These are phyloP conservation scores for Mionectes macconnelli DNA, from an alignment of 2,113 vertebrate genomes.

Conservation along the genomic window DNA sequence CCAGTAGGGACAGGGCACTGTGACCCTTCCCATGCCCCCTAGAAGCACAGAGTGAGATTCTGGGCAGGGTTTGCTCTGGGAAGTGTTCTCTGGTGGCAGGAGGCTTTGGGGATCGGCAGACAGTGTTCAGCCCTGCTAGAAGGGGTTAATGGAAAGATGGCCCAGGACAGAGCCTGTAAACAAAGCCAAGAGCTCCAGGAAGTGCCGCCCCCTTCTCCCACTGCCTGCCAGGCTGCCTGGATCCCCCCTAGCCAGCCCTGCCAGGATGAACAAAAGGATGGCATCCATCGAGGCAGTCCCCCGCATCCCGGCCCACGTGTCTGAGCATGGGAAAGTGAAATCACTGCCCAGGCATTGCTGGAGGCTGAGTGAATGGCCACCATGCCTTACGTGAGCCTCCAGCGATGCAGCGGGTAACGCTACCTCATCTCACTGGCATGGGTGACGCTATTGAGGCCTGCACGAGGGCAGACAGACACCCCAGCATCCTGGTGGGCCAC, in stretches of 20 bases:
- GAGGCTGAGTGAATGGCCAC: neutral
- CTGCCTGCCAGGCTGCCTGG: neutral
- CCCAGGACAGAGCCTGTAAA: neutral
- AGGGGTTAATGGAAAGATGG: conserved; percentile 19
- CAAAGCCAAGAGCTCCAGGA: neutral
- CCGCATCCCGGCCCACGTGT: neutral
- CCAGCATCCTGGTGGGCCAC: neutral
- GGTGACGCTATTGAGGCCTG: neutral
- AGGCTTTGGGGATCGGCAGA: neutral
- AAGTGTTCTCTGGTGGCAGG: fast-evolving
- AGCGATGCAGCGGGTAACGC: neutral
- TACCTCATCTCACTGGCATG: conserved; percentile 50
- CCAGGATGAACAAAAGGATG: neutral
- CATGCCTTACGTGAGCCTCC: neutral
- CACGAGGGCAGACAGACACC: neutral
- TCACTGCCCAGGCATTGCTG: conserved; percentile 20
- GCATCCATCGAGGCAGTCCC: neutral
- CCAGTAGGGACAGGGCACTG: fast-evolving
- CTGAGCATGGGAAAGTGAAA: conserved; percentile 45
- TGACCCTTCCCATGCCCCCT: neutral
- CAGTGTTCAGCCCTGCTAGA: neutral
- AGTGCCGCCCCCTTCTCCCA: neutral
- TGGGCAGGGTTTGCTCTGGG: fast-evolving
- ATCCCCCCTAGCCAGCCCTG: neutral
- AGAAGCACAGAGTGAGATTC: neutral